phyloP scores from a whole-genome alignment of 2,888 invertebrate species.

The Andrena trimmerana region DNA sequence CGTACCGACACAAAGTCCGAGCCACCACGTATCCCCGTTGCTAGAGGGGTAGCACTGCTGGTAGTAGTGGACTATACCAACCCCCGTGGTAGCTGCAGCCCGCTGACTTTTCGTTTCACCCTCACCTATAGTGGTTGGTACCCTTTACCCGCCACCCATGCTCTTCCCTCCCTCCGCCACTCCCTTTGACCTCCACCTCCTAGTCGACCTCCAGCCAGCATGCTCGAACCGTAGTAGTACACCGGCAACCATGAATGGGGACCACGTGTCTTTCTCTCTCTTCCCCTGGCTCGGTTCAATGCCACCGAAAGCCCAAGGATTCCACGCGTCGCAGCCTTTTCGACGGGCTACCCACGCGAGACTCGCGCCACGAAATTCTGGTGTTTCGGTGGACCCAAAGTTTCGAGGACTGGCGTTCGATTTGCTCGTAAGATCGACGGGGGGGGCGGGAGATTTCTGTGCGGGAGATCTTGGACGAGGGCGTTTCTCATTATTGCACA shows the following conservation, averaged over 20 bases:
- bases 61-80: slow-evolving; percentile 45
- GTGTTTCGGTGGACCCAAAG: background rate
- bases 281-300: slow-evolving; percentile 60
- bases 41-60: slow-evolving; percentile 41
- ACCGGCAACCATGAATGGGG: slow-evolving; percentile 80
- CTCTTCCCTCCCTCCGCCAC: slow-evolving; percentile 53
- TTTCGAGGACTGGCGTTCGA: background rate
- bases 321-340: slow-evolving; percentile 60
- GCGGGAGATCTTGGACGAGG: background rate
- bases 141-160: slow-evolving; percentile 39
- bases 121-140: slow-evolving; percentile 65
- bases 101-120: slow-evolving; percentile 70
- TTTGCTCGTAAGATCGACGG: background rate
- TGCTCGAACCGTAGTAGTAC: slow-evolving; percentile 71
- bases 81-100: slow-evolving; percentile 49
- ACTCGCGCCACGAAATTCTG: slow-evolving; percentile 11
- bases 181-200: slow-evolving; percentile 64
- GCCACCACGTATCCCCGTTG: slow-evolving; percentile 56
- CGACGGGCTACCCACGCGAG: slow-evolving; percentile 47
- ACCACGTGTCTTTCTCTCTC: slow-evolving; percentile 75
- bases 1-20: slow-evolving; percentile 53
- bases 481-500: background rate
- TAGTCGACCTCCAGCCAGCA: slow-evolving; percentile 66
- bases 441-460: background rate
- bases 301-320: slow-evolving; percentile 71